These are phyloP conservation scores for Turnix velox DNA, from an alignment of 2,113 vertebrate genomes.

Conservation along the genomic window DNA sequence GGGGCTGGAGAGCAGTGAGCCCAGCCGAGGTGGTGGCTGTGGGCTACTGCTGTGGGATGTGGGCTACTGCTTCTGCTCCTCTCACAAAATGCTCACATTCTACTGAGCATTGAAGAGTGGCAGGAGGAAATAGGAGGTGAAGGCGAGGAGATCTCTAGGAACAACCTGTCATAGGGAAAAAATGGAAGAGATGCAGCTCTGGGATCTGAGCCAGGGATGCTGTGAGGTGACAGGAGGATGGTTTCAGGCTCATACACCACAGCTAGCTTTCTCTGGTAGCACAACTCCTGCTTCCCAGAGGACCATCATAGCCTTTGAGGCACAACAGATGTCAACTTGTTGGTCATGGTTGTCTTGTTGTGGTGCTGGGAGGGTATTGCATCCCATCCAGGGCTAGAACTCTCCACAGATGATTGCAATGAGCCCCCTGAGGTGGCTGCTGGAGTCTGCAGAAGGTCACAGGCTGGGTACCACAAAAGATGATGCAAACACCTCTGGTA, in stretches of 20 bases:
- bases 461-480: not conserved
- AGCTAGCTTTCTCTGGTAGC: not conserved
- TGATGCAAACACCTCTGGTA: not conserved
- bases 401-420: not conserved
- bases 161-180: not conserved
- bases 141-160: not conserved
- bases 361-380: not conserved
- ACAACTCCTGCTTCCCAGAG: not conserved
- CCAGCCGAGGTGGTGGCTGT: not conserved
- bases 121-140: not conserved
- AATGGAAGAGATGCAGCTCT: not conserved
- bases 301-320: not conserved
- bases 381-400: not conserved
- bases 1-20: not conserved
- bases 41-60: too few relatives aligned
- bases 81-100: not conserved
- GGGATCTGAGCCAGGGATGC: not conserved
- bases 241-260: not conserved
- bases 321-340: not conserved
- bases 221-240: not conserved
- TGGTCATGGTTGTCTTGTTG: not conserved
- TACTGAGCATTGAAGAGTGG: not conserved
- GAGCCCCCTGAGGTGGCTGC: not conserved
- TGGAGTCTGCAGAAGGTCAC: not conserved
- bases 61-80: not conserved